phyloP scores from a whole-genome alignment of 1,140 invertebrate species.

The Ceratina japonica region DNA sequence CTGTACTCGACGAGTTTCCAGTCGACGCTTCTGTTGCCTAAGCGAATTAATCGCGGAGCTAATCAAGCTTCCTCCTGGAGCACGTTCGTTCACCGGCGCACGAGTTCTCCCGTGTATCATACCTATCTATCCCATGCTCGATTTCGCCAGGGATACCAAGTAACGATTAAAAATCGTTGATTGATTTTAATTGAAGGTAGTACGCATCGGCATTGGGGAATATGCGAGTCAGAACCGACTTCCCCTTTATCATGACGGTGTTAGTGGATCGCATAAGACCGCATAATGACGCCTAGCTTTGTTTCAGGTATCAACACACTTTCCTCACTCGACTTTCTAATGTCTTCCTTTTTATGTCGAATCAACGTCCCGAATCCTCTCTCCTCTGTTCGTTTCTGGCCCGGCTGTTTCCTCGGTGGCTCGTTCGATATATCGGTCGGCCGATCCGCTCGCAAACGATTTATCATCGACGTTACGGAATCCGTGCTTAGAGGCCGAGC shows the following conservation, averaged over 20 bases:
- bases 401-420: conserved; percentile 7
- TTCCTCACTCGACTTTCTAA: background rate
- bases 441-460: conserved; percentile 48
- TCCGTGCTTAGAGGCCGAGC: conserved; percentile 51
- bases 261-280: too few relatives aligned
- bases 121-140: background rate
- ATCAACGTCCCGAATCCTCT: too few relatives aligned
- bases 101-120: background rate
- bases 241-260: background rate
- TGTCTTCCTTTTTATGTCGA: background rate
- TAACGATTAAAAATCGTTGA: conserved; percentile 29
- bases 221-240: background rate
- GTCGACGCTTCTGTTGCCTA: conserved; percentile 39
- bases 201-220: background rate
- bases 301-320: too few relatives aligned
- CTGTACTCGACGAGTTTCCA: conserved; percentile 33
- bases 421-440: conserved; percentile 5
- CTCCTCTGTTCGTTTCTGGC: too few relatives aligned
- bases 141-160: conserved; percentile 12
- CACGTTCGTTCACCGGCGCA: conserved; percentile 16
- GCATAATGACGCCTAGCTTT: background rate
- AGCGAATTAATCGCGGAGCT: conserved; percentile 45
- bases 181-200: conserved; percentile 41
- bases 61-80: conserved; percentile 40
- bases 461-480: conserved; percentile 60